These are phyloP conservation scores for Drosophila falleni DNA, from an alignment of 2,888 invertebrate species.

Conservation along the genomic window DNA sequence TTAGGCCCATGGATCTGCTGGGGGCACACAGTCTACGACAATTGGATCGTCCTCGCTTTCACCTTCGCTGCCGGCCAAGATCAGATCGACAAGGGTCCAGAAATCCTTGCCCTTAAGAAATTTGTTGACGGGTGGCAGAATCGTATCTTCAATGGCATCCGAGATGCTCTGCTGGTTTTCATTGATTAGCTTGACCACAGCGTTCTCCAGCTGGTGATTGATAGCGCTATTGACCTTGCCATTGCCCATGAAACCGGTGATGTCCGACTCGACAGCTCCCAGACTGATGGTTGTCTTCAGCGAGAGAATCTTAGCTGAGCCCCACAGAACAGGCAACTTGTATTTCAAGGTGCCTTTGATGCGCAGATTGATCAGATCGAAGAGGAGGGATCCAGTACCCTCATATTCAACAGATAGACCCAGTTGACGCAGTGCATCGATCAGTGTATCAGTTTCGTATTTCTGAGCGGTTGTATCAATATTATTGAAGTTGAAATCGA, in stretches of 20 bases:
- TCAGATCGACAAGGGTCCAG: conserved; percentile 74
- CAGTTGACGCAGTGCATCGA: conserved; percentile 70
- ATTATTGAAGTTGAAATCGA: conserved; percentile 76
- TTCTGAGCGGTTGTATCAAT: conserved; percentile 74
- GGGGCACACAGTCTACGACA: conserved; percentile 70
- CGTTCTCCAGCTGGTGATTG: conserved; percentile 74
- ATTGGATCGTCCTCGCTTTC: conserved; percentile 79
- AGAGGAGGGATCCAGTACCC: conserved; percentile 74
- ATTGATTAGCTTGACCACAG: conserved; percentile 69
- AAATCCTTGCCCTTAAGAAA: conserved; percentile 80
- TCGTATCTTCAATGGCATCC: conserved; percentile 70
- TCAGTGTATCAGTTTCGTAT: conserved; percentile 77
- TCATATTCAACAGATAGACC: conserved; percentile 79
- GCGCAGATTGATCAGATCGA: conserved; percentile 75
- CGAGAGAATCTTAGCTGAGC: conserved; percentile 80
- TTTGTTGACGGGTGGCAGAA: conserved; percentile 77
- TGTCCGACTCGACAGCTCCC: conserved; percentile 73
- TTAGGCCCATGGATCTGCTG: conserved; percentile 82
- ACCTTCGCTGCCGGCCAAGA: conserved; percentile 66
- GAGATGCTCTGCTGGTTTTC: conserved; percentile 74
- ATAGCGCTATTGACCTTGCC: conserved; percentile 66
- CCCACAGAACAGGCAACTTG: conserved; percentile 81
- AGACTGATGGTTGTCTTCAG: conserved; percentile 70
- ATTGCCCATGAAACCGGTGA: conserved; percentile 76
- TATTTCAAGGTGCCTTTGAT: conserved; percentile 75